Conservation (phyloP, 2,888 invertebrate genomes). For the Plusia festucae region DNA sequence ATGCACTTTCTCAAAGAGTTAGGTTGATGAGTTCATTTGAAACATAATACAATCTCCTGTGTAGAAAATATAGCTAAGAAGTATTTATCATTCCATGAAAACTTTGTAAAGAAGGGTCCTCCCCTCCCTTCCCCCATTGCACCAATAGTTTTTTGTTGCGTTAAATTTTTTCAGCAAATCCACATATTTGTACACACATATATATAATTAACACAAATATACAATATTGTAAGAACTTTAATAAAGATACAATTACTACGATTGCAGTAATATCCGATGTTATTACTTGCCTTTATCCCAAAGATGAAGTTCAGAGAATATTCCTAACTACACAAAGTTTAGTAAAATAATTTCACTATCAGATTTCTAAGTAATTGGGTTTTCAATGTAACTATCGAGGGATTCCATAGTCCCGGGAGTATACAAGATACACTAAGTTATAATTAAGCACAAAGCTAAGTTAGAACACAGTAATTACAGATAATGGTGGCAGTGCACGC, state of each 20-base stretch:
- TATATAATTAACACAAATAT: too few species aligned
- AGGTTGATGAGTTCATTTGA: not conserved
- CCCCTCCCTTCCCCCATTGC: too few species aligned
- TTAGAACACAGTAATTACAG: slow-evolving; percentile 55
- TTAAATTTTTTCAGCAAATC: too few species aligned
- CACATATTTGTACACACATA: too few species aligned
- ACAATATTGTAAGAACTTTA: too few species aligned
- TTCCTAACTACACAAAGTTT: not conserved
- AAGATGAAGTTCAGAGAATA: not conserved
- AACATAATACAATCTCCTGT: too few species aligned
- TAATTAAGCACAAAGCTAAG: slow-evolving; percentile 53
- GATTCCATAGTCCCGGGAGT: slow-evolving; percentile 17
- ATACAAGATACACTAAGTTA: slow-evolving; percentile 45
- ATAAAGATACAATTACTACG: too few species aligned
- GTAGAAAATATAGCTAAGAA: too few species aligned
- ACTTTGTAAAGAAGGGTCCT: too few species aligned
- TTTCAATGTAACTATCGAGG: slow-evolving; percentile 33
- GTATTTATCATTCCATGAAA: too few species aligned
- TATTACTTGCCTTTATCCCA: not conserved
- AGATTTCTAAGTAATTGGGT: slow-evolving; percentile 9
- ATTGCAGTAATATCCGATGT: not conserved
- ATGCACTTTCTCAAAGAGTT: not conserved
- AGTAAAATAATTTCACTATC: not conserved
- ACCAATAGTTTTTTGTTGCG: too few species aligned
- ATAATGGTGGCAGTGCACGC: slow-evolving; percentile 49